Evolutionary conservation across 1,140 invertebrate species (phyloP).

Genomic region (Trigoniulus corallinus): DNA sequence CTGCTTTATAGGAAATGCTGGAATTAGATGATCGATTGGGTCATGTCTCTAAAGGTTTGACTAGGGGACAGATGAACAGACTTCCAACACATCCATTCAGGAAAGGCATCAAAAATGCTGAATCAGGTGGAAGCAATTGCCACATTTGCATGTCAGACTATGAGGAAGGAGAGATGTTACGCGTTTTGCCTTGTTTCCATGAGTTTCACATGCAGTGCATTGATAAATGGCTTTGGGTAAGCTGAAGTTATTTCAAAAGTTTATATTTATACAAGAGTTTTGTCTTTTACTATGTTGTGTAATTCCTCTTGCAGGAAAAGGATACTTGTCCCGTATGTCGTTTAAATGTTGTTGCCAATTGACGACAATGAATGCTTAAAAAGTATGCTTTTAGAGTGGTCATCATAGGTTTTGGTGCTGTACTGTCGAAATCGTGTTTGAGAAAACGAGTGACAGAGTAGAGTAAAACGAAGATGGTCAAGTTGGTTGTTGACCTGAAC

Average conservation of each 20-base stretch:
- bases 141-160: conserved; percentile 34
- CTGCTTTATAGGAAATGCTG: conserved; percentile 19
- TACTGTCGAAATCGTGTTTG: too few relatives aligned
- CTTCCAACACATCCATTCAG: conserved; percentile 11
- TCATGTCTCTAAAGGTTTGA: conserved; percentile 27
- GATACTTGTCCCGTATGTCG: conserved; percentile 31
- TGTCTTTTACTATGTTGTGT: conserved; percentile 3
- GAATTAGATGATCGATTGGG: conserved; percentile 27
- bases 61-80: conserved; percentile 16
- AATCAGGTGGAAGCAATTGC: conserved; percentile 24
- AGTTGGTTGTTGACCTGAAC: too few relatives aligned
- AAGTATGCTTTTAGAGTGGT: too few relatives aligned
- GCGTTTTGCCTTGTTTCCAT: conserved; percentile 30
- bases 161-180: conserved; percentile 27
- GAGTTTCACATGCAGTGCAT: conserved; percentile 34
- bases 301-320: conserved; percentile 25
- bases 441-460: too few relatives aligned
- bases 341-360: conserved; percentile 5
- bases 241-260: conserved; percentile 3
- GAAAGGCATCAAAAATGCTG: conserved; percentile 20
- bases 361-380: too few relatives aligned
- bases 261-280: conserved; percentile 1
- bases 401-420: too few relatives aligned
- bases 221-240: conserved; percentile 33
- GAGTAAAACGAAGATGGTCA: too few relatives aligned